Conservation (phyloP, 2,797 vertebrate genomes). For the Enteromius fasciolatus region DNA sequence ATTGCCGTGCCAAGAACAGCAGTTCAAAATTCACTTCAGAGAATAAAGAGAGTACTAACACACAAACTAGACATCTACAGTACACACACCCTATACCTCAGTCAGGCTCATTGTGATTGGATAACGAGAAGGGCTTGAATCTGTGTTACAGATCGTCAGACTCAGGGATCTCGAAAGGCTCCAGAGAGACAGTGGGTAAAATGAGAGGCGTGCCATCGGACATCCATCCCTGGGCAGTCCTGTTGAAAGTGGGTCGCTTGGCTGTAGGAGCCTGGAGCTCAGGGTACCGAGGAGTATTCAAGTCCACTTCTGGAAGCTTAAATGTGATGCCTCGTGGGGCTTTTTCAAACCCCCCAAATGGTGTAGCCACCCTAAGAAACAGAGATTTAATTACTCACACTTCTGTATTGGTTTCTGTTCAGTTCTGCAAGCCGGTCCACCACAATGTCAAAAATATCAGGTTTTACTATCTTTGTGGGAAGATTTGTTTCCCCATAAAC, state of each 20-base stretch:
- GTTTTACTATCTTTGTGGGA: too few species aligned
- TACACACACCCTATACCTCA: neutral
- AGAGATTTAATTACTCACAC: neutral
- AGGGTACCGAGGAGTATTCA: slow-evolving; percentile 84
- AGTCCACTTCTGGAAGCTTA: slow-evolving; percentile 89
- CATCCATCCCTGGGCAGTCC: slow-evolving; percentile 93
- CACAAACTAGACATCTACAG: slow-evolving; percentile 15
- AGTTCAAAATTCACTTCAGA: neutral
- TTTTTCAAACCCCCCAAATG: slow-evolving; percentile 95
- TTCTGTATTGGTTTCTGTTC: neutral
- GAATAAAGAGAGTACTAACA: neutral
- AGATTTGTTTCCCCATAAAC: too few species aligned
- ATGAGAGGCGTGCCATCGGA: slow-evolving; percentile 87
- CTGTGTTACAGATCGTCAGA: slow-evolving; percentile 90
- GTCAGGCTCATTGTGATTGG: neutral
- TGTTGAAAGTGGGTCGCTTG: slow-evolving; percentile 92
- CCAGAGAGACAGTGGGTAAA: slow-evolving; percentile 79
- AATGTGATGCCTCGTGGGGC: slow-evolving; percentile 91
- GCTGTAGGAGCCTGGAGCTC: slow-evolving; percentile 84
- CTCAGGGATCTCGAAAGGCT: slow-evolving; percentile 82
- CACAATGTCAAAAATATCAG: too few species aligned
- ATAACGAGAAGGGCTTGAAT: slow-evolving; percentile 19
- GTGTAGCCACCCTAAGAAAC: slow-evolving; percentile 89
- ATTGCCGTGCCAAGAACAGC: slow-evolving; percentile 18
- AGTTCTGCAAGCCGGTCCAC: too few species aligned